Evolutionary conservation across 2,113 vertebrate genomes (phyloP), one percentile per base, ranked within the genome.

Genomic region (Callospermophilus lateralis): DNA sequence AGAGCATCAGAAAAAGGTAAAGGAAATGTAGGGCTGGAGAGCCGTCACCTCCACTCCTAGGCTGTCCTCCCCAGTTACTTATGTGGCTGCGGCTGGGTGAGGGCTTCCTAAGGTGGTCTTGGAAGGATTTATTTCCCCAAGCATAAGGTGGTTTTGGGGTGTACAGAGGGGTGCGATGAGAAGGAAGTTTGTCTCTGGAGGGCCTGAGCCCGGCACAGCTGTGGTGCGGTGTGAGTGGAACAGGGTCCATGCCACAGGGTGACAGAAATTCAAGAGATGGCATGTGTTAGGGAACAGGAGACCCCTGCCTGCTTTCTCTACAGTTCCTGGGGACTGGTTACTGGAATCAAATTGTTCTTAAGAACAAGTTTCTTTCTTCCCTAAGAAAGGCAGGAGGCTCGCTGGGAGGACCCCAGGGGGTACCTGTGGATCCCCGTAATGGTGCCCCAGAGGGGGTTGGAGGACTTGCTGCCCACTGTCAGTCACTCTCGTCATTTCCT

Each of bases 381-480:
- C 11, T 2, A 0, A 0, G 8, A 61, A 84, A 58, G 55, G 67
- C 48, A 42, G 17, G 34, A 48, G 39, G 92, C 37, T 42, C n/a
- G 20, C 63, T 32, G 30, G 0, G 17, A 70, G 39, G 67, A 22
- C 92, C 39, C 3, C 0, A n/a, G 48, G 26, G 34, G 32, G 70
- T 24, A 48, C 26, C 48, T n/a, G 6, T 0, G 0, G 78, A 24
- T 16, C 89, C 63, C 77, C 17, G 58, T 8, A 30, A n/a, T 3
- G 51, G 63, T 32, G 51, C 26, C 73, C 67, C 15, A 13, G 48
- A 65, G 42, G 34, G 30, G 51, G 24, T 1, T 0, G 42, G 72
- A 19, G 73, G 17, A 7, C 26, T 45, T 74, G n/a, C 0, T 4
- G 6, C 45, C 42, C 48, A 0, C 8, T 3, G 34, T 11, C 2